Conservation (phyloP, 2,797 vertebrate species). For the Heterohyrax brucei region DNA sequence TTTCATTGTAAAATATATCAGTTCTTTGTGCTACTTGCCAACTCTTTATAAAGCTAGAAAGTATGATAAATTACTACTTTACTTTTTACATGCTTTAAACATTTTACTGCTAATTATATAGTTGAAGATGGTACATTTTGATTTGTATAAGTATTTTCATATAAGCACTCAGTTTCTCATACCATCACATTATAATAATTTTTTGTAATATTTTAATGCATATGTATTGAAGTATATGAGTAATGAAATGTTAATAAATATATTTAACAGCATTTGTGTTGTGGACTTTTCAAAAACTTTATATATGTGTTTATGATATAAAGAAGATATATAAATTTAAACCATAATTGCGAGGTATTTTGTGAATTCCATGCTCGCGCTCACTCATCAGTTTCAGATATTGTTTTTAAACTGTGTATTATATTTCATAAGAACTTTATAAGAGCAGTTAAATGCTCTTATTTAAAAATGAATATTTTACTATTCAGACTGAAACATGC, state of each 20-base stretch:
- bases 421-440: conserved; percentile 39
- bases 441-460: conserved; percentile 28
- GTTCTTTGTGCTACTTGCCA: not conserved
- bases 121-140: conserved; percentile 5
- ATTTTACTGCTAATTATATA: conserved; percentile 4
- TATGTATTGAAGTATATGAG: conserved; percentile 42
- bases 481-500: conserved; percentile 38
- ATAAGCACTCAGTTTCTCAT: conserved; percentile 29
- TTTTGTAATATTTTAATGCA: conserved; percentile 52
- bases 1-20: conserved; percentile 19
- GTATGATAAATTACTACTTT: not conserved
- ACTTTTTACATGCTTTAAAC: not conserved
- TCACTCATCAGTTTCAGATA: not conserved
- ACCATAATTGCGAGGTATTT: not conserved
- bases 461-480: conserved; percentile 59
- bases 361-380: not conserved
- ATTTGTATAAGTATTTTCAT: conserved; percentile 56
- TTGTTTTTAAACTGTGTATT: conserved; percentile 23
- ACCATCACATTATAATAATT: conserved; percentile 26
- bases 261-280: conserved; percentile 14
- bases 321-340: conserved; percentile 28
- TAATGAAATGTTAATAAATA: conserved; percentile 51
- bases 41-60: not conserved
- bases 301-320: not conserved
- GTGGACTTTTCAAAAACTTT: not conserved